Evolutionary conservation across 2,797 vertebrate species (phyloP), one percentile per base, ranked within the genome.

Genomic region (Chelonia mydas): DNA sequence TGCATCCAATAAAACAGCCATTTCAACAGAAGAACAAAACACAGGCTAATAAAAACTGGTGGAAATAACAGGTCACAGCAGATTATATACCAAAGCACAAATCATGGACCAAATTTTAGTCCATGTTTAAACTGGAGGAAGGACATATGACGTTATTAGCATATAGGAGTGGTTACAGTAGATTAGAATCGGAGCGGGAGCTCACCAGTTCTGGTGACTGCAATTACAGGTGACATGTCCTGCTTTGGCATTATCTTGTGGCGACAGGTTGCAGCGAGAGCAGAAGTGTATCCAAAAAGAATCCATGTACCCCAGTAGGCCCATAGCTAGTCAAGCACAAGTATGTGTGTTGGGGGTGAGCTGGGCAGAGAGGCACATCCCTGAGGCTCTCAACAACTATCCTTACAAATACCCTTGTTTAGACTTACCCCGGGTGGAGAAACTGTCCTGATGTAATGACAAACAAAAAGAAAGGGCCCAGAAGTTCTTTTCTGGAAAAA

Each of bases 1-100:
- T 41, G 37, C 27, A 33, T 49, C 47, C 21, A 77, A 89, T n/a
- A 80, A 90, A 91, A 94, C 85, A 68, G 51, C 59, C 23, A 51
- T 90, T 95, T 90, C 59, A 89, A 84, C 54, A 54, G 76, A 84
- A 84, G 83, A 94, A 84, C 83, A 84, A 91, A 84, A 27, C 68
- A 55, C 6, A 10, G 19, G 83, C 53, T 16, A 81, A n/a, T 76
- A 86, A 90, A 87, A 76, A 78, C 51, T 13, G 16, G 45, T 81
- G 83, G 37, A 90, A 53, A 81, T 83, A 1, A 80, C 23, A 79
- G 37, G 23, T 72, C 83, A 55, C 7, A 88, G 41, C 33, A 5
- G 47, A 88, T 85, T 54, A 57, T 45, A 19, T 1, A 81, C 59
- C 13, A 84, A 76, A 88, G 37, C 2, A 89, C 17, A 72, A 90